Conservation (phyloP, 2,888 invertebrate species). For the Tineola bisselliella region DNA sequence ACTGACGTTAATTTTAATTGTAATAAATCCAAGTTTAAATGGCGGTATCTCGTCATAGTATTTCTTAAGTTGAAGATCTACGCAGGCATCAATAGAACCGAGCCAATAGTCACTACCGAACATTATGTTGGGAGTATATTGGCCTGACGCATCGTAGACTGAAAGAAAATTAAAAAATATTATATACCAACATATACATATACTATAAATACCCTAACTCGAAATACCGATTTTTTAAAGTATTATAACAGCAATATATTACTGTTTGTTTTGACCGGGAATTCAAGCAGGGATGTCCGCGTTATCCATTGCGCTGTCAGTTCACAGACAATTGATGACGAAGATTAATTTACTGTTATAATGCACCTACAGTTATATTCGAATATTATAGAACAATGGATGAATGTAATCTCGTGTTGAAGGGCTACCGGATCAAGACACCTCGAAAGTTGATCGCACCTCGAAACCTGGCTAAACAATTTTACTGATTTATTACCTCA, state of each 20-base stretch:
- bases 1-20: conserved; percentile 67
- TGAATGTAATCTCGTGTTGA: background rate
- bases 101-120: conserved; percentile 87
- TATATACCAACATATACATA: too few relatives aligned
- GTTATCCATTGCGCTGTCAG: too few relatives aligned
- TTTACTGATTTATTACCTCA: conserved; percentile 16
- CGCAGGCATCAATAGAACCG: conserved; percentile 76
- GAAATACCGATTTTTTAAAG: too few relatives aligned
- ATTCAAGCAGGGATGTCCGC: too few relatives aligned
- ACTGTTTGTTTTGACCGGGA: too few relatives aligned
- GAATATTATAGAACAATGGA: conserved; percentile 1
- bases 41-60: conserved; percentile 67
- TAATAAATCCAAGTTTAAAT: conserved; percentile 69
- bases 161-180: conserved; percentile 24
- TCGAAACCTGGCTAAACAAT: conserved; percentile 15
- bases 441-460: background rate
- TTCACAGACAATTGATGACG: too few relatives aligned
- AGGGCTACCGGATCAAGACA: too few relatives aligned
- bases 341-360: background rate
- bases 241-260: too few relatives aligned
- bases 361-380: background rate
- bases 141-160: conserved; percentile 85
- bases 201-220: too few relatives aligned
- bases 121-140: conserved; percentile 78
- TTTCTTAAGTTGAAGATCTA: conserved; percentile 68